Conservation (phyloP, 2,888 invertebrate genomes). For the Tanaodytes sp. region DNA sequence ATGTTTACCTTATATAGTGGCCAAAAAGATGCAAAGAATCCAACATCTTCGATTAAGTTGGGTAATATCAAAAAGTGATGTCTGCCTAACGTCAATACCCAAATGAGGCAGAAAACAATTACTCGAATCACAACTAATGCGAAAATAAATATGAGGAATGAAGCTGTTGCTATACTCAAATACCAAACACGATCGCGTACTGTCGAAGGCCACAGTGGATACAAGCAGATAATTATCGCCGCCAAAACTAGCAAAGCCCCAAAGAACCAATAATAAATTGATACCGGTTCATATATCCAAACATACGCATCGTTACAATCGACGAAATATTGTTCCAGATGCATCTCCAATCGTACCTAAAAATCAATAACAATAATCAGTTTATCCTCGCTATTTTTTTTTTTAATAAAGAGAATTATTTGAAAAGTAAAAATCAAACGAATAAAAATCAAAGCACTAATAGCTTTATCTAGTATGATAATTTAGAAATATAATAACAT, state of each 20-base stretch:
- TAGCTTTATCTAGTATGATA: too few relatives aligned
- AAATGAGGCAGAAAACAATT: conserved; percentile 92
- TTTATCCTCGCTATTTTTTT: too few relatives aligned
- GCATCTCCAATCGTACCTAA: conserved; percentile 93
- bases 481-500: too few relatives aligned
- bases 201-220: conserved; percentile 98
- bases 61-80: conserved; percentile 98
- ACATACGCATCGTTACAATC: conserved; percentile 97
- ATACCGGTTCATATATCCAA: conserved; percentile 98
- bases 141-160: conserved; percentile 94
- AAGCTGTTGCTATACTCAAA: conserved; percentile 93
- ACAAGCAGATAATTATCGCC: conserved; percentile 95
- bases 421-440: too few relatives aligned
- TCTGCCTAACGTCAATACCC: conserved; percentile 88
- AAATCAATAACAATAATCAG: too few relatives aligned
- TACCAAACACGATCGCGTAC: conserved; percentile 96
- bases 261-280: conserved; percentile 93
- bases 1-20: conserved; percentile 94
- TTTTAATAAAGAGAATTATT: too few relatives aligned
- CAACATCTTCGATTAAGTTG: conserved; percentile 99
- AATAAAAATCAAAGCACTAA: too few relatives aligned
- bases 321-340: conserved; percentile 93
- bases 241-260: conserved; percentile 92
- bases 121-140: conserved; percentile 90
- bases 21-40: conserved; percentile 98